Evolutionary conservation across 2,113 vertebrate genomes (phyloP), one percentile per base, ranked within the genome.

Genomic region (Phoxinus phoxinus): DNA sequence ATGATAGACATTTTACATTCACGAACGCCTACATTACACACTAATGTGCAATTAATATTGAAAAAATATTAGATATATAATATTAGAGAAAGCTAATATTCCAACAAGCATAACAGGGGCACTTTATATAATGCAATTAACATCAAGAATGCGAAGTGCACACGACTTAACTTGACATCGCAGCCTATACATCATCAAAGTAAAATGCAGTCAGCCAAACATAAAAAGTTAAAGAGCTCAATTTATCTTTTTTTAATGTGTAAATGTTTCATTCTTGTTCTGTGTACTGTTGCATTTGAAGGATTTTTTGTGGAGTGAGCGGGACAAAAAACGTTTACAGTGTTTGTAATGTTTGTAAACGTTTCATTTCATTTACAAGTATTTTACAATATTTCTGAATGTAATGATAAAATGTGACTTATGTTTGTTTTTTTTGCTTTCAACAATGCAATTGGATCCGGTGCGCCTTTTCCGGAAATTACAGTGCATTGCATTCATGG

Each of bases 371-470:
- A 32, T 32, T 67, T 9, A 67, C 27, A 6, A 19, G 63, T 67
- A 17, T 17, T 67, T 21, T 23, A 23, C 53, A 56, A 23, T 56
- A 56, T 56, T 51, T 23, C 19, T 56, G 53, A 56, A 56, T 56
- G 53, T 56, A 56, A 56, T 56, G 53, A 56, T 56, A 56, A 56
- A 56, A 56, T 56, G 53, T 56, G 53, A 56, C 53, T 51, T 51
- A 56, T 56, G 53, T 56, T 56, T 56, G 8, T 8, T 56, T 56
- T 56, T 56, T 67, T 67, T 67, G 30, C 30, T 67, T 32, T 67
- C 63, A 67, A 32, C 63, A 69, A 69, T 69, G 65, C 65, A 69
- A 35, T 69, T 69, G 30, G 65, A 69, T 69, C 30, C 19, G 19
- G 53, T 56, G 27, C 30, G 32, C 30, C 17, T 67, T 67, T 35